A percentile compares a stretch with the other conserved stretches of the same genome.
These are phyloP conservation scores for Lipotes vexillifer DNA, from an alignment of 2,113 vertebrate genomes.

Conservation along the genomic window DNA sequence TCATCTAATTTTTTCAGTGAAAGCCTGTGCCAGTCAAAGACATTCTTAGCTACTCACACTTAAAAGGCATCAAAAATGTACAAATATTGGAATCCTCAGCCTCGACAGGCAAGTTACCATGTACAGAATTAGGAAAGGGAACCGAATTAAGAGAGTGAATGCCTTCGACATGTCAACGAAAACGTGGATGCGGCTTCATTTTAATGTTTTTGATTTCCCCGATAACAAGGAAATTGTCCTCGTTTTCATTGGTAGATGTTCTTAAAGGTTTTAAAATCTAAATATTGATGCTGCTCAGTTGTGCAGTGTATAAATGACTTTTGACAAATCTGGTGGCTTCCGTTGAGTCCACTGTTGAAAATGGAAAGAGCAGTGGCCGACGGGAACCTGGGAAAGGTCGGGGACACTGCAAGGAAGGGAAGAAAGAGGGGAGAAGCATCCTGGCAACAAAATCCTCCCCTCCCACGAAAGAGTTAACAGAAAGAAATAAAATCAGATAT, in stretches of 20 bases:
- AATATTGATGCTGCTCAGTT: slow-evolving; percentile 47
- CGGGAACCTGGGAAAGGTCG: fast-evolving
- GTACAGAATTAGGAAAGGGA: slow-evolving; percentile 48
- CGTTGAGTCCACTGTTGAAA: not conserved
- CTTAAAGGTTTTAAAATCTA: slow-evolving; percentile 55
- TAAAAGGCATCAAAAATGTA: slow-evolving; percentile 65
- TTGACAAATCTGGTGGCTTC: slow-evolving; percentile 13
- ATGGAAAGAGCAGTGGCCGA: not conserved
- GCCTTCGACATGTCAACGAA: slow-evolving; percentile 48
- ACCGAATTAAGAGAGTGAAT: not conserved
- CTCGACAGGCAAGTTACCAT: not conserved
- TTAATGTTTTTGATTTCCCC: slow-evolving; percentile 53
- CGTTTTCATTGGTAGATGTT: not conserved
- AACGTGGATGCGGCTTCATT: slow-evolving; percentile 17
- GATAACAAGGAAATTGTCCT: slow-evolving; percentile 45
- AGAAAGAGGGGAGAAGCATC: slow-evolving; percentile 66
- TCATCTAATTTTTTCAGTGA: slow-evolving; percentile 83
- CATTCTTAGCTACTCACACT: slow-evolving; percentile 65
- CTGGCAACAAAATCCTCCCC: slow-evolving; percentile 48
- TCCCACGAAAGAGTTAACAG: slow-evolving; percentile 88
- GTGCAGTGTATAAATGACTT: slow-evolving; percentile 34
- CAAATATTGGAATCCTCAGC: slow-evolving; percentile 44
- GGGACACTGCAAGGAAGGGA: not conserved
- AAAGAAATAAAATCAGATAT: slow-evolving; percentile 90
- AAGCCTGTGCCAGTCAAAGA: slow-evolving; percentile 81